phyloP scores from a whole-genome alignment of 2,113 vertebrate genomes.

The Petroica traversi region DNA sequence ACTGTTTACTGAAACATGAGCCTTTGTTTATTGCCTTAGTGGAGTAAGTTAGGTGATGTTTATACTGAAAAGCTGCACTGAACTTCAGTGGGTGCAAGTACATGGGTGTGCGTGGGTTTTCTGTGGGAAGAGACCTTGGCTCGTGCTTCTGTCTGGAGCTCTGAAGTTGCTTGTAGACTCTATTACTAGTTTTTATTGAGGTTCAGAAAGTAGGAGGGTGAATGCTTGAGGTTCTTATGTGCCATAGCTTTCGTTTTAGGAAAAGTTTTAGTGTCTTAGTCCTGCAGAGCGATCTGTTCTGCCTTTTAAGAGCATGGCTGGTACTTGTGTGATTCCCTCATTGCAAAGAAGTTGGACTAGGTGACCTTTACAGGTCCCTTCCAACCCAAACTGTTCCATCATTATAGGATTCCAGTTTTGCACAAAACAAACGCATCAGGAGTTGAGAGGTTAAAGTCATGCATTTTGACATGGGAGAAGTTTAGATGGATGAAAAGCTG shows the following conservation, averaged over 20 bases:
- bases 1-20: neutral
- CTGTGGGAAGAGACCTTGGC: neutral
- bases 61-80: neutral
- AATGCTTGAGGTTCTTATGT: neutral
- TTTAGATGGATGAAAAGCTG: neutral
- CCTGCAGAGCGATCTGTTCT: neutral
- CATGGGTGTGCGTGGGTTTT: accelerated
- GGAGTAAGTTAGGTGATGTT: neutral
- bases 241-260: neutral
- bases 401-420: neutral
- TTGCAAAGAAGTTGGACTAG: neutral
- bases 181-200: neutral
- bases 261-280: neutral
- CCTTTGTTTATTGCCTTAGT: neutral
- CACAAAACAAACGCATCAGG: neutral
- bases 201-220: neutral
- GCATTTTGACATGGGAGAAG: neutral
- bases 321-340: neutral
- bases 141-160: neutral
- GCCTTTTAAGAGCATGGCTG: neutral
- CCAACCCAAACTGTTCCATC: neutral
- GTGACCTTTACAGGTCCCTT: neutral
- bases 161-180: neutral
- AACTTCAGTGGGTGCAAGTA: neutral
- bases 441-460: neutral